Conservation (phyloP, 2,113 vertebrate genomes). For the Parus major region DNA sequence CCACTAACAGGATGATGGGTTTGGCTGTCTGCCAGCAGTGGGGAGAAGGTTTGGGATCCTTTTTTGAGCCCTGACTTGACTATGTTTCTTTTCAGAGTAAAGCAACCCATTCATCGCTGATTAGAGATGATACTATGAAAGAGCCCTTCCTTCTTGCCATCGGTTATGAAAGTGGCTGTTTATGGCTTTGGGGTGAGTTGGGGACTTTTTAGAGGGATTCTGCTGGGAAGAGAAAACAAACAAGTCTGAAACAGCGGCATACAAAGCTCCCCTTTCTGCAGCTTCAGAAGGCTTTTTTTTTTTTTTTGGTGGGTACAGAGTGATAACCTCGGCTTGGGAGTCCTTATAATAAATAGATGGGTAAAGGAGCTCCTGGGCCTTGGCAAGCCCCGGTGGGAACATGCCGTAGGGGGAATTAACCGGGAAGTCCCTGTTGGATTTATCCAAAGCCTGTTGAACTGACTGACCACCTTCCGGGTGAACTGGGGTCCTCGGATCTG, state of each 20-base stretch:
- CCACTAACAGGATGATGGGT: fast-evolving
- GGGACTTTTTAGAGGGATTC: not conserved
- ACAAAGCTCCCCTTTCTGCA: not conserved
- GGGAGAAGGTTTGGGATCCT: not conserved
- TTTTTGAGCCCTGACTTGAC: not conserved
- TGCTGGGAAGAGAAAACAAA: not conserved
- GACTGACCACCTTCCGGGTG: not conserved
- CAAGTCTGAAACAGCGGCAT: not conserved
- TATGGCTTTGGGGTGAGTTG: not conserved
- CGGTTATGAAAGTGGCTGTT: not conserved
- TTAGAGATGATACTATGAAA: not conserved
- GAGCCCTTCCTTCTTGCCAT: not conserved
- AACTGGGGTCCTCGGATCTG: not conserved
- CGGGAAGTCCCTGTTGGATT: not conserved
- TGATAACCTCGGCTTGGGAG: not conserved
- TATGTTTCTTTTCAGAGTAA: not conserved
- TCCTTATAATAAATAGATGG: not conserved
- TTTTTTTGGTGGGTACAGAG: not conserved
- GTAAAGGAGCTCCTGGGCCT: not conserved
- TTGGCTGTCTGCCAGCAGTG: not conserved
- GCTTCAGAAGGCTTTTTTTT: not conserved
- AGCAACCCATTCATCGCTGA: not conserved
- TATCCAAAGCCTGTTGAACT: not conserved
- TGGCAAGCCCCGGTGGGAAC: not conserved
- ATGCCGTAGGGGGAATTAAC: not conserved